Conservation (phyloP, 2,113 vertebrate genomes). For the Verasper variegatus region DNA sequence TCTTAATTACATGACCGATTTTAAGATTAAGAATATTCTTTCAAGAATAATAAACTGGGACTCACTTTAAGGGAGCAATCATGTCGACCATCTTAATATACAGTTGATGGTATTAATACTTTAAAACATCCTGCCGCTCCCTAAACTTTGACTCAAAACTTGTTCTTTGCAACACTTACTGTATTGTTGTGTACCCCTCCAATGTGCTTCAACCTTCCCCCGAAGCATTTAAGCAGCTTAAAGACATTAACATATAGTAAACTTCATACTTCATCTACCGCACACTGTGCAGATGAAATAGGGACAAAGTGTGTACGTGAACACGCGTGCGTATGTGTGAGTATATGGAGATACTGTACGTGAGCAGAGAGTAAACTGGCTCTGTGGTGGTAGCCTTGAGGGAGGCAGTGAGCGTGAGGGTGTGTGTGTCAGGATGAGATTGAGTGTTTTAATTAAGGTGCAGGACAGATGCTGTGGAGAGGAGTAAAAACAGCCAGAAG, state of each 20-base stretch:
- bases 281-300: slow-evolving; percentile 14
- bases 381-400: slow-evolving; percentile 55
- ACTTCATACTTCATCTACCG: slow-evolving; percentile 27
- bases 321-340: slow-evolving; percentile 13
- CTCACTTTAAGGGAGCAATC: too few relatives aligned
- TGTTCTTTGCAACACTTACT: slow-evolving; percentile 22
- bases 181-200: background rate
- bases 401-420: slow-evolving; percentile 36
- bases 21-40: too few relatives aligned
- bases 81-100: too few relatives aligned
- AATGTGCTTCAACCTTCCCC: background rate
- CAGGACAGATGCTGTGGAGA: slow-evolving; percentile 79
- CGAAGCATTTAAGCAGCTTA: slow-evolving; percentile 35
- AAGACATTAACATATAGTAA: slow-evolving; percentile 26
- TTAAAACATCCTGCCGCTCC: too few relatives aligned
- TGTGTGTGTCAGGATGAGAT: slow-evolving; percentile 69
- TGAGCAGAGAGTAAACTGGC: slow-evolving; percentile 64
- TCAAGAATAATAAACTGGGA: too few relatives aligned
- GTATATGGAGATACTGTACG: slow-evolving; percentile 47
- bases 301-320: slow-evolving; percentile 8
- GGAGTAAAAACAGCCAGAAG: slow-evolving; percentile 78
- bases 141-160: slow-evolving; percentile 4
- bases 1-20: too few relatives aligned
- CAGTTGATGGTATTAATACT: too few relatives aligned
- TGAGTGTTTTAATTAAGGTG: slow-evolving; percentile 82